Percentiles rank a stretch among this genome's conserved stretches.
These are phyloP conservation scores for Hybos culiciformis DNA, from an alignment of 2,888 invertebrate genomes.

Conservation along the genomic window DNA sequence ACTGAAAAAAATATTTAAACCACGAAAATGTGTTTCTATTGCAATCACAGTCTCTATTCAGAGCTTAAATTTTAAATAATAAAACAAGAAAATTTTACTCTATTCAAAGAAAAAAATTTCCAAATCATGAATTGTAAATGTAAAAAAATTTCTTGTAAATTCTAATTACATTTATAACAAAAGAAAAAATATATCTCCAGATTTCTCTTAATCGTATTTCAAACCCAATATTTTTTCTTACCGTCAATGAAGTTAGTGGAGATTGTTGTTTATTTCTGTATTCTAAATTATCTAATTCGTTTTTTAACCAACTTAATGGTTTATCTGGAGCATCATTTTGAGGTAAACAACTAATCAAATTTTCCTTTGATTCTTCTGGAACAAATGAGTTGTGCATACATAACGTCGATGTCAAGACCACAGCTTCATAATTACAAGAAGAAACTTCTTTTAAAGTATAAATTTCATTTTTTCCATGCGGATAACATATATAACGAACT, in stretches of 20 bases:
- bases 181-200: background rate
- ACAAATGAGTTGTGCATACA: slow-evolving; percentile 84
- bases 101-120: no score
- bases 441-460: slow-evolving; percentile 86
- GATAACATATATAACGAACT: slow-evolving; percentile 79
- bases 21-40: no score
- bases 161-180: no score
- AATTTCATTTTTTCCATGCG: slow-evolving; percentile 79
- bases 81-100: no score
- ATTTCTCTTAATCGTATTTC: no score
- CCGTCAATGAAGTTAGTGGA: background rate
- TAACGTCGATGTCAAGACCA: slow-evolving; percentile 73
- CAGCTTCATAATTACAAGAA: slow-evolving; percentile 86
- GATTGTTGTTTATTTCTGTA: background rate
- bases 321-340: slow-evolving; percentile 51
- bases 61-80: no score
- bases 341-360: slow-evolving; percentile 61
- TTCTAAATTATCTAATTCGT: slow-evolving; percentile 58
- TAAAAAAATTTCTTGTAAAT: no score
- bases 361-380: slow-evolving; percentile 62
- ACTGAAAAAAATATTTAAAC: no score
- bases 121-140: no score
- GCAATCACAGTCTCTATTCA: no score
- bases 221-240: no score
- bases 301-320: slow-evolving; percentile 54